Base-by-base conservation (phyloP, 2,113 vertebrate genomes). In the Pterocles gutturalis region DNA sequence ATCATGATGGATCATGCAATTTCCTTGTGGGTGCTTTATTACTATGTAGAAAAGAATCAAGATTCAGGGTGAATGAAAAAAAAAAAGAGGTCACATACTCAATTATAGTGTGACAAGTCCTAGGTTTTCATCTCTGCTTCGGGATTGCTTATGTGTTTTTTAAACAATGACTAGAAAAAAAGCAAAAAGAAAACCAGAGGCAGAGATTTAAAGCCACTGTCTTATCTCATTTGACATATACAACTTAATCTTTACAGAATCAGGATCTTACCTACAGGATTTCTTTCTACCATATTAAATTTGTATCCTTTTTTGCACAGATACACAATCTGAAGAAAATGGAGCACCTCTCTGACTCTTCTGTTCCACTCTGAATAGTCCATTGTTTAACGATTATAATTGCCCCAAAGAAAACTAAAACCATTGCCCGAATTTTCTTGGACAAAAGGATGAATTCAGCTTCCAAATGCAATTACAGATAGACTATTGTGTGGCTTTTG, bases 121-220 rank as follows among this genome's bases (percentile, higher is more conserved):
- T 29, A 58, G 4, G 15, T 85, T 90, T 28, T 49, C 0, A 0
- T 54, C 12, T 58, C 6, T 48, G 3, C 7, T 76, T 82, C 61
- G 88, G 58, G 7, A 41, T 22, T 26, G 8, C 3, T 70, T 78
- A 31, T 14, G 13, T 84, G 21, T 70, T 71, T 92, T 76, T 58
- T 62, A 58, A 85, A 90, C 2, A 1, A 14, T 41, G 34, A 66
- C 4, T 10, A 76, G n/a, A 81, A 14, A 41, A 31, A 61, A 70
- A 87, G 13, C 25, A 53, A 13, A n/a, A 72, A 58, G 54, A 45
- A 61, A 71, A 80, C 2, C 4, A 34, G 26, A 62, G 1, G 0
- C 20, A n/a, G 15, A 7, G 9, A 34, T 46, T 62, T 49, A 60
- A 88, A 86, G 22, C 4, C 6, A 77, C 3, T 0, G 2, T 58